A percentile compares a stretch with the other conserved stretches of the same genome.
Conservation (phyloP, 1,140 invertebrate species). For the Portunus trituberculatus region DNA sequence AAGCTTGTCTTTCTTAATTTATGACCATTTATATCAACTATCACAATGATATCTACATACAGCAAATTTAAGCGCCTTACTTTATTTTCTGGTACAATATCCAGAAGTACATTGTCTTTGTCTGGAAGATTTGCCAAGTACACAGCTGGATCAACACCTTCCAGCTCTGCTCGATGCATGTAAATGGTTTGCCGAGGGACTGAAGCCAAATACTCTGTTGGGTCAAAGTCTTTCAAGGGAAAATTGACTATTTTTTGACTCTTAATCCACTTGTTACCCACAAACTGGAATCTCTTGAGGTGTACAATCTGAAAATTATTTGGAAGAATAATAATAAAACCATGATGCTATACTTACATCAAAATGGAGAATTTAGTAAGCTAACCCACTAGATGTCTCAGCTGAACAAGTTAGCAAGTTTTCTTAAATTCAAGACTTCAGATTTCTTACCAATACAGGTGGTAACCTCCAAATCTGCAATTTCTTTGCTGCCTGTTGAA, state of each 20-base stretch:
- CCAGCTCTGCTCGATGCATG: slow-evolving; percentile 76
- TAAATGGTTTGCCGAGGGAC: slow-evolving; percentile 87
- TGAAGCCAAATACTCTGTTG: slow-evolving; percentile 88
- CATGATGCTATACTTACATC: no score
- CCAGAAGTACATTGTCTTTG: slow-evolving; percentile 72
- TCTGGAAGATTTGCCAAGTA: slow-evolving; percentile 62
- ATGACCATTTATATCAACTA: no score
- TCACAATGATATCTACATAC: neutral
- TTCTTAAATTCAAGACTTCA: neutral
- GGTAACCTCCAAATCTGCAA: slow-evolving; percentile 94
- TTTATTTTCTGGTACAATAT: slow-evolving; percentile 75
- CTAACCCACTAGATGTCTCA: no score
- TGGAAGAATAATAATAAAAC: neutral
- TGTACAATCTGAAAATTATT: slow-evolving; percentile 89
- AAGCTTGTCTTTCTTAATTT: no score
- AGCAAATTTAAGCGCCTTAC: slow-evolving; percentile 6
- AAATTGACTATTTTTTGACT: slow-evolving; percentile 95
- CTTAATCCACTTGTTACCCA: slow-evolving; percentile 95
- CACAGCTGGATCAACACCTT: slow-evolving; percentile 66
- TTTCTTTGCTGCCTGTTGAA: slow-evolving; percentile 92
- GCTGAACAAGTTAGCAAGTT: neutral
- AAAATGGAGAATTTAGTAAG: no score
- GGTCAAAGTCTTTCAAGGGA: slow-evolving; percentile 91
- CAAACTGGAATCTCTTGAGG: slow-evolving; percentile 93
- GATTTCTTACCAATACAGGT: slow-evolving; percentile 88